Base-by-base conservation (phyloP, 2,888 invertebrate species). In the Perithous albicinctus region DNA sequence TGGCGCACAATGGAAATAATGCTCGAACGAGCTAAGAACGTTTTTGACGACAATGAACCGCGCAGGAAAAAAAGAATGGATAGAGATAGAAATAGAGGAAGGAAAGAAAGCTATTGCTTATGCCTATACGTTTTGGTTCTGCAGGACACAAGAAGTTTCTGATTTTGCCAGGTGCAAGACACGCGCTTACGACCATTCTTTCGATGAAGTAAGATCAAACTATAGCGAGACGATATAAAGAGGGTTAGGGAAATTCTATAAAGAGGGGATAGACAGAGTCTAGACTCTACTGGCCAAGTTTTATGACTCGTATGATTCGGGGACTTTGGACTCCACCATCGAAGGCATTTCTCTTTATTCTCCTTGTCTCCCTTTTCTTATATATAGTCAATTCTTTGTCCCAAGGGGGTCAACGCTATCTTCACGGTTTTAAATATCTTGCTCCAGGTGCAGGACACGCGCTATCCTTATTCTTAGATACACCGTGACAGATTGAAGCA, bases 91-190 rank as follows among this genome's bases (percentile, higher is more conserved):
- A 56, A 35, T 56, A 41, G 56, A 23, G 61, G 59, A 69, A 29
- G 51, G 66, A 51, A 43, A 67, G 43, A 46, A n/a, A 38, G 29
- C 41, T 43, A 48, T 46, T 41, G 66, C 32, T n/a, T n/a, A 46
- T 23, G 64, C 18, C 12, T 18, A n/a, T 41, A 29, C 43, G 29
- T 59, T 70, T 51, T 29, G 38, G 35, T 59, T n/a, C 32, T 29
- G 51, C 56, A 35, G 20, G n/a, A 56, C 35, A 26, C 63, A 59
- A 54, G 15, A 51, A 61, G 51, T 15, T 63, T 51, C 23, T 35
- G 72, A 76, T 79, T 84, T 84, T 38, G 43, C 84, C 84, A 84
- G 84, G 84, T 84, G 84, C 59, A 56, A 77, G 81, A 79, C 82
- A 82, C 84, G 81, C 81, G 84, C 79, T 64, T 69, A 56, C 56